phyloP scores from a whole-genome alignment of 53 echinoderm and acorn worm species.

The Patiria pectinifera region DNA sequence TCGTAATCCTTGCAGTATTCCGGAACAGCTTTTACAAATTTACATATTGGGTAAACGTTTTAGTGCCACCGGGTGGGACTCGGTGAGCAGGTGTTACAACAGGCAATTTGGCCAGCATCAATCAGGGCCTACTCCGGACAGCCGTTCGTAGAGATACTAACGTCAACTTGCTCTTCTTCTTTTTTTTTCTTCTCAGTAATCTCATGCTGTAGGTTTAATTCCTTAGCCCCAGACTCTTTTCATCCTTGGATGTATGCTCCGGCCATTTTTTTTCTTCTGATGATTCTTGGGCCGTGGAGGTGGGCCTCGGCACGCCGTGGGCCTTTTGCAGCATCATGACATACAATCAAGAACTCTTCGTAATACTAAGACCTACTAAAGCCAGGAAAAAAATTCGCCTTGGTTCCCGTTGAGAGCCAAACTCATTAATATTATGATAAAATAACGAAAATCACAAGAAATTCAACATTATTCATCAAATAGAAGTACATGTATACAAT shows the following conservation, averaged over 20 bases:
- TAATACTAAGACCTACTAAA: too few species aligned
- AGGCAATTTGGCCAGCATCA: slow-evolving; percentile 52
- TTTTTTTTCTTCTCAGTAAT: not conserved
- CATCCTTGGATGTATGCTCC: not conserved
- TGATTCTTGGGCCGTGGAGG: not conserved
- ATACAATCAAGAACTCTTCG: not conserved
- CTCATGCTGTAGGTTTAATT: slow-evolving; percentile 17
- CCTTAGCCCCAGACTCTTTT: not conserved
- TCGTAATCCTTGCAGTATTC: not conserved
- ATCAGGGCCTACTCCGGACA: slow-evolving; percentile 7
- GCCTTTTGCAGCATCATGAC: not conserved
- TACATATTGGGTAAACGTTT: slow-evolving; percentile 2
- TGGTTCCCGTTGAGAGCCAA: too few species aligned
- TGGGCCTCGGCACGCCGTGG: not conserved
- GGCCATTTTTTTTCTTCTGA: not conserved
- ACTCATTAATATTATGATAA: too few species aligned
- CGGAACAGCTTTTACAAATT: not conserved
- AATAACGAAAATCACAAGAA: too few species aligned
- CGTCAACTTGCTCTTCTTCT: not conserved
- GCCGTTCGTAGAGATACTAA: not conserved
- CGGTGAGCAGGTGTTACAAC: slow-evolving; percentile 54
- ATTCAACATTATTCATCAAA: too few species aligned
- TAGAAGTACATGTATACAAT: too few species aligned
- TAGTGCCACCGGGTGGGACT: slow-evolving; percentile 14
- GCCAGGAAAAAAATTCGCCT: too few species aligned